Base-by-base conservation (phyloP, 2,113 vertebrate genomes). In the Mesitornis unicolor region DNA sequence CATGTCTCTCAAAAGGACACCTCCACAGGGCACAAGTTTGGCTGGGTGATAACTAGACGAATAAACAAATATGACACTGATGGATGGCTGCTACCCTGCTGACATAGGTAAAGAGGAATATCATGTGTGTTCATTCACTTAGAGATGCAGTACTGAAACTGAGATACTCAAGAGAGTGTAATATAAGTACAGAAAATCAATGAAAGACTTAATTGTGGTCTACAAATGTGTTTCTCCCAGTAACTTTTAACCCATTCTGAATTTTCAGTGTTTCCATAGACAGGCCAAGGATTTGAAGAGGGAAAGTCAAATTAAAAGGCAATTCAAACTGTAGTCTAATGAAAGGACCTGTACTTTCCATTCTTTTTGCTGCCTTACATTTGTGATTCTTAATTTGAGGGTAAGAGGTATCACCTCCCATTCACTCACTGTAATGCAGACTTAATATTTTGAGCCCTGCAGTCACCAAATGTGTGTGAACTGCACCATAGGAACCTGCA, bases 381-480 rank as follows among this genome's bases (percentile, higher is more conserved):
- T 59, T 87, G 25, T 45, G 47, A 83, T 61, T 42, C n/a, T 69
- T 82, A 45, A 1, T 1, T 11, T 12, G 4, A 21, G 7, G 17
- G 8, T 7, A 31, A 15, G 22, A 13, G 8, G 11, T 89, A 40
- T 68, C 69, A 50, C 11, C 13, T 87, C 38, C 51, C 17, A 4
- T 64, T 64, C 56, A 67, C 18, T 63, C 38, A 57, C 26, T 45
- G 5, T 48, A 45, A 24, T 29, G 29, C 19, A 1, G 3, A 89
- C 28, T 42, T 70, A 45, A 56, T 64, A 40, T 84, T 73, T 33
- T 53, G 61, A 92, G 69, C 35, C 26, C 47, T 47, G 25, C 13
- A 11, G 17, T 17, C n/a, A 74, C n/a, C 11, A 63, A 40, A 51
- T 0, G 0, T 2, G 0, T 33, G 7, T 40, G 57, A 56, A 28